These are phyloP conservation scores for Nycticebus coucang DNA, from an alignment of 2,113 vertebrate species.

Conservation along the genomic window DNA sequence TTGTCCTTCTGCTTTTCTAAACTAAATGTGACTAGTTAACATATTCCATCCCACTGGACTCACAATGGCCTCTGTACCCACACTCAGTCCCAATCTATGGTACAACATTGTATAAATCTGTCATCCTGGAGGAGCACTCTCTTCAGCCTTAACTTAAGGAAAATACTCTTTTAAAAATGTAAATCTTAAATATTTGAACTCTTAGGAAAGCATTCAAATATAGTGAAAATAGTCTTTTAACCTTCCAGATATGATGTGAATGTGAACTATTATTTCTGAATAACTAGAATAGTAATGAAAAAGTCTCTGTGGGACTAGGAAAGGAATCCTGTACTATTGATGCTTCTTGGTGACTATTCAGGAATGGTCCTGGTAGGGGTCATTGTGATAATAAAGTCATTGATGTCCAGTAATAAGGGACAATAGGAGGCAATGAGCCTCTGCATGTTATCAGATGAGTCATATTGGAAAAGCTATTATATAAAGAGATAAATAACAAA, in stretches of 20 bases:
- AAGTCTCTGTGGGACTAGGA: background rate
- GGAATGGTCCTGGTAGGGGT: background rate
- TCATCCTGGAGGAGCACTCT: background rate
- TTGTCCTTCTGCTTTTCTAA: background rate
- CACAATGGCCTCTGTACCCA: background rate
- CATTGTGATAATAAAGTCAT: background rate
- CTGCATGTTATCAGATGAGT: background rate
- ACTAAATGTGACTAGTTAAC: background rate
- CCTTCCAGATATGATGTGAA: background rate
- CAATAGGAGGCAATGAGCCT: background rate
- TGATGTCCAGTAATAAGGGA: background rate
- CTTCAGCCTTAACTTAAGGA: background rate
- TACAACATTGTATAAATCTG: background rate
- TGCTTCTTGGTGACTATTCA: background rate
- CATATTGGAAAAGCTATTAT: background rate
- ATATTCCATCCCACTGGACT: background rate
- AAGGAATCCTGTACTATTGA: background rate
- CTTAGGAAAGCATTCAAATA: background rate
- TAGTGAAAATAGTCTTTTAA: background rate
- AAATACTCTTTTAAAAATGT: background rate
- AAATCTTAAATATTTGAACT: background rate
- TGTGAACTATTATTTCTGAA: background rate
- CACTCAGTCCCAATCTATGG: accelerated
- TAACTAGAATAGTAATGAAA: background rate
- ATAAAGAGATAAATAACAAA: background rate